Evolutionary conservation across 1,140 invertebrate genomes (phyloP).

Genomic region (Drosophila hydei): DNA sequence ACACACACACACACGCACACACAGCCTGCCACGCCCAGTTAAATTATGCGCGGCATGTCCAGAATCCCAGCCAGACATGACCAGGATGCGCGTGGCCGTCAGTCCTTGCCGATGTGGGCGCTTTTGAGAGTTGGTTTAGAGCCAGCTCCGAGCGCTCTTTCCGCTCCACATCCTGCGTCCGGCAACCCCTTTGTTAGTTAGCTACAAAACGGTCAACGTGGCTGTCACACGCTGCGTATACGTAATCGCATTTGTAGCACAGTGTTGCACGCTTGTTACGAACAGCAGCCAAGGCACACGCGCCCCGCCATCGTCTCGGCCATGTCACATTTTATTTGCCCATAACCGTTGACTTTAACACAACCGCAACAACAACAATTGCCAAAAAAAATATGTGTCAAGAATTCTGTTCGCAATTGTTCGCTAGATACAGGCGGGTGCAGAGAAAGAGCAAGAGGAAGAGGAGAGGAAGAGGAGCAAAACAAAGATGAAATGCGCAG

Average conservation of each 20-base stretch:
- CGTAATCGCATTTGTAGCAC: slow-evolving; percentile 73
- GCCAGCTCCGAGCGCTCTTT: neutral
- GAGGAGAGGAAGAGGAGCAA: too few species aligned
- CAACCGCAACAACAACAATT: slow-evolving; percentile 49
- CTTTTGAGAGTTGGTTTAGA: neutral
- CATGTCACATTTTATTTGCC: slow-evolving; percentile 60
- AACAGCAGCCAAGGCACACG: slow-evolving; percentile 23
- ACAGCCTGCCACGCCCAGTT: slow-evolving; percentile 1
- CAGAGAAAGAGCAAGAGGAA: too few species aligned
- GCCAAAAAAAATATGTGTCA: slow-evolving; percentile 15
- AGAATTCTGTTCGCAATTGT: slow-evolving; percentile 36
- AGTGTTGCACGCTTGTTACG: slow-evolving; percentile 63
- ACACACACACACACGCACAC: neutral
- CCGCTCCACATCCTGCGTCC: slow-evolving; percentile 7
- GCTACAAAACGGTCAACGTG: slow-evolving; percentile 37
- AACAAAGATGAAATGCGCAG: slow-evolving; percentile 3
- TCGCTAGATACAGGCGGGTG: neutral
- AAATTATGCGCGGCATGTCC: slow-evolving; percentile 31
- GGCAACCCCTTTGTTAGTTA: slow-evolving; percentile 26
- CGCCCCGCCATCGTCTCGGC: neutral
- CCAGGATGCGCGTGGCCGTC: too few species aligned
- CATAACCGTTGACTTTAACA: slow-evolving; percentile 72
- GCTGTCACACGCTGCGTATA: slow-evolving; percentile 64
- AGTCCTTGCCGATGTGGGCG: too few species aligned
- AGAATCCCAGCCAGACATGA: slow-evolving; percentile 9